These are phyloP conservation scores for Dendronephthya gigantea DNA, from an alignment of 64 coral and sea anemone genomes.

Conservation along the genomic window DNA sequence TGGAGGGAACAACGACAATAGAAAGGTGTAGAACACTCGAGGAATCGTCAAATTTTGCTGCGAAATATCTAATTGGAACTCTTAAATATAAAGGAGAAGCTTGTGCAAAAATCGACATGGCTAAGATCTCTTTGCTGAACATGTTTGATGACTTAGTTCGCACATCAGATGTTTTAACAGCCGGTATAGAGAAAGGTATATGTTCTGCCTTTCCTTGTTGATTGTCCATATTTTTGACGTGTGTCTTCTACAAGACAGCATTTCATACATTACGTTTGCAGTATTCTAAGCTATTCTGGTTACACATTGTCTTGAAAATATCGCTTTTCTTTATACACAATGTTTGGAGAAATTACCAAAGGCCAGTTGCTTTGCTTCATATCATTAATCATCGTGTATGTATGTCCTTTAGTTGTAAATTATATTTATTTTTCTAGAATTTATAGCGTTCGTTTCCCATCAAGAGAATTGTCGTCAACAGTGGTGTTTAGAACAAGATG, in stretches of 20 bases:
- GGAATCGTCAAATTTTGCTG: not conserved
- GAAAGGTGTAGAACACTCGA: not conserved
- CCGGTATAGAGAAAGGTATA: not conserved
- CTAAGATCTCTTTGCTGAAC: not conserved
- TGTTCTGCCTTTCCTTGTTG: not conserved
- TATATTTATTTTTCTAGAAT: not conserved
- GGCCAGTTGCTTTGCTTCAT: not conserved
- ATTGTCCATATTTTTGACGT: not conserved
- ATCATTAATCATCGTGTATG: not conserved
- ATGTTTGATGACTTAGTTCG: not conserved
- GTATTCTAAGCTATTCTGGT: no score
- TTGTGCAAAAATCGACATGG: not conserved
- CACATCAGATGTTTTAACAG: not conserved
- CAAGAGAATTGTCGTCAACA: conserved; percentile 8
- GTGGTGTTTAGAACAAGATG: not conserved
- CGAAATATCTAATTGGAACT: not conserved
- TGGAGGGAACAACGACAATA: not conserved
- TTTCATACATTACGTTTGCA: no score
- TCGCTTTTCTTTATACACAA: no score
- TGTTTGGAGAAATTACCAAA: no score
- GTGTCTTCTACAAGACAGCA: not conserved
- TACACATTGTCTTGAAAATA: no score
- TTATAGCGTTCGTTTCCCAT: not conserved
- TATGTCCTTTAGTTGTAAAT: no score
- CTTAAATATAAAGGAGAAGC: not conserved